Evolutionary conservation across 2,113 vertebrate species (phyloP).

Genomic region (Megaptera novaeangliae): DNA sequence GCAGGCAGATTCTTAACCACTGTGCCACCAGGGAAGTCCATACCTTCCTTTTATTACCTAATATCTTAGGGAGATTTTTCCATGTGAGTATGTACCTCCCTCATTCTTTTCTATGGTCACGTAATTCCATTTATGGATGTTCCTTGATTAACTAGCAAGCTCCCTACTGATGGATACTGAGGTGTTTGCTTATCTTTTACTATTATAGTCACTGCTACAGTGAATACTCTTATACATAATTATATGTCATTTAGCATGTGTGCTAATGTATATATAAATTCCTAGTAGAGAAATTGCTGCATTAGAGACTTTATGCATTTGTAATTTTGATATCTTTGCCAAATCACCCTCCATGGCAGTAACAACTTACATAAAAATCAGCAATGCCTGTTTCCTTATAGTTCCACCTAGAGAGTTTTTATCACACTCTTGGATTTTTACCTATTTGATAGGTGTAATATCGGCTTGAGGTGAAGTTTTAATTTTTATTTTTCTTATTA

Average conservation of each 20-base stretch:
- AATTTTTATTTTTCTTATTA: neutral
- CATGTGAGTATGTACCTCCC: neutral
- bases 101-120: neutral
- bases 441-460: neutral
- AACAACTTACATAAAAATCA: neutral
- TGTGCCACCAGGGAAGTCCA: too few relatives aligned
- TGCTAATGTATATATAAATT: neutral
- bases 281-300: neutral
- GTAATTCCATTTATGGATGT: neutral
- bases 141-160: neutral
- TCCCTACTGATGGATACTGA: neutral
- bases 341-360: neutral
- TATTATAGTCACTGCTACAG: neutral
- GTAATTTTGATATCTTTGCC: neutral
- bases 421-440: constrained; percentile 3
- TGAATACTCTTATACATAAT: neutral
- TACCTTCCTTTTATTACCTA: neutral
- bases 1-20: too few relatives aligned
- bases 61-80: neutral
- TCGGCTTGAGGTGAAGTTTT: neutral
- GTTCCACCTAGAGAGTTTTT: neutral
- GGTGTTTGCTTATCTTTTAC: neutral
- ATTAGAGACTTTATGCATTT: neutral
- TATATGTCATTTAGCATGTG: neutral
- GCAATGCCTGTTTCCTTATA: neutral